Percentiles rank a stretch among this genome's conserved stretches.
phyloP scores from a whole-genome alignment of 2,113 vertebrate species.

The Melanostigma gelatinosum region DNA sequence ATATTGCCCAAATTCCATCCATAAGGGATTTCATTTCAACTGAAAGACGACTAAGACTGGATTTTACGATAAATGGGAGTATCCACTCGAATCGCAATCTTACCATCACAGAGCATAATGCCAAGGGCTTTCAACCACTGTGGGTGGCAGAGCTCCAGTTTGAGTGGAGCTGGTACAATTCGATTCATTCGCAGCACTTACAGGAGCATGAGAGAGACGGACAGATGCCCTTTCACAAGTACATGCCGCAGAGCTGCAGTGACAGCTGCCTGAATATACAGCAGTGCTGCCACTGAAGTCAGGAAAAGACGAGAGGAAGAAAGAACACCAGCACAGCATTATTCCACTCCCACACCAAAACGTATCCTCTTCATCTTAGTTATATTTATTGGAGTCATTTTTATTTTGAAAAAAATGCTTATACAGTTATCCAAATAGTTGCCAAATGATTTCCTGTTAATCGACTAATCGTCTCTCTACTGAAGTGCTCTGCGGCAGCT shows the following conservation, averaged over 20 bases:
- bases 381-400: background rate
- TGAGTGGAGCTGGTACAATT: slow-evolving; percentile 36
- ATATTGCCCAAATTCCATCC: background rate
- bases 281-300: slow-evolving; percentile 18
- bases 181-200: slow-evolving; percentile 40
- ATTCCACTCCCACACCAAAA: background rate
- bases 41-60: background rate
- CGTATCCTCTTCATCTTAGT: background rate
- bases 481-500: background rate
- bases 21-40: slow-evolving; percentile 6
- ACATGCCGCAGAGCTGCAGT: slow-evolving; percentile 20
- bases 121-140: slow-evolving; percentile 15
- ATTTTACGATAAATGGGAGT: slow-evolving; percentile 27
- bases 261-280: slow-evolving; percentile 46
- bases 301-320: background rate
- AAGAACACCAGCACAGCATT: background rate
- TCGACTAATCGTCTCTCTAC: background rate
- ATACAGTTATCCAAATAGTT: background rate
- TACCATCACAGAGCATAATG: slow-evolving; percentile 18
- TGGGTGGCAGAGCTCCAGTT: slow-evolving; percentile 40
- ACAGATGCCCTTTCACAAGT: slow-evolving; percentile 67
- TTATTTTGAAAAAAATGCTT: background rate
- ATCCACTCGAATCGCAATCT: slow-evolving; percentile 23
- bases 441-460: background rate
- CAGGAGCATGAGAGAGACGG: slow-evolving; percentile 52